Evolutionary conservation across 2,113 vertebrate genomes (phyloP).

Genomic region (Callipepla squamata): DNA sequence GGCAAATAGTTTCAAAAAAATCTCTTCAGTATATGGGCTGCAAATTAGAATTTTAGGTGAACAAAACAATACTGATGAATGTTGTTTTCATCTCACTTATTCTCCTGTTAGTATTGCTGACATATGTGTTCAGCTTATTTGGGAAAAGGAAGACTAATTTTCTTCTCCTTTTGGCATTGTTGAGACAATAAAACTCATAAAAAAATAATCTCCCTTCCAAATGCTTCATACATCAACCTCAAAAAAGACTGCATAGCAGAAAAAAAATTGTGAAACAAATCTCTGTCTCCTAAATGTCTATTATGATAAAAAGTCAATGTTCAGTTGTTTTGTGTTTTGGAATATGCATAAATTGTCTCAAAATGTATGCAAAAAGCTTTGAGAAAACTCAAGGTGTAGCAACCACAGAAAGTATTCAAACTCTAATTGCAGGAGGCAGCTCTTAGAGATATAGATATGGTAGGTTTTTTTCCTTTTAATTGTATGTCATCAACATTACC

Average conservation of each 20-base stretch:
- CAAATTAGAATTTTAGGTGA: not conserved
- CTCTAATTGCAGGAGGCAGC: not conserved
- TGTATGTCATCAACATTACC: fast-evolving
- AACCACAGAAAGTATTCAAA: not conserved
- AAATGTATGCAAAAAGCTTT: conserved; percentile 41
- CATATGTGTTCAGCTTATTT: not conserved
- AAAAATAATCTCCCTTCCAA: conserved; percentile 6
- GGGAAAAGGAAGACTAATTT: not conserved
- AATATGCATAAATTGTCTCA: conserved; percentile 46
- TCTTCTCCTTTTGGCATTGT: conserved; percentile 8
- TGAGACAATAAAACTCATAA: not conserved
- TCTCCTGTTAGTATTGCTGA: not conserved
- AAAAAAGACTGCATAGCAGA: conserved; percentile 50
- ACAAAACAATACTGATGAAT: not conserved
- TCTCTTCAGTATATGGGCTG: not conserved
- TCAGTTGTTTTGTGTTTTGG: conserved; percentile 20
- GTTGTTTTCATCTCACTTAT: not conserved
- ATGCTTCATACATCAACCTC: not conserved
- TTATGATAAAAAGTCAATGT: conserved; percentile 39
- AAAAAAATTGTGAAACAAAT: conserved; percentile 18
- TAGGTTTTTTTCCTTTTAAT: not conserved
- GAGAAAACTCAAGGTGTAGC: not conserved
- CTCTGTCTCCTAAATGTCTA: conserved; percentile 44
- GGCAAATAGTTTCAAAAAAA: not conserved
- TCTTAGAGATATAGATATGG: not conserved